These are phyloP conservation scores for Campopleginae sp. DNA, from an alignment of 2,888 invertebrate genomes.

Conservation along the genomic window DNA sequence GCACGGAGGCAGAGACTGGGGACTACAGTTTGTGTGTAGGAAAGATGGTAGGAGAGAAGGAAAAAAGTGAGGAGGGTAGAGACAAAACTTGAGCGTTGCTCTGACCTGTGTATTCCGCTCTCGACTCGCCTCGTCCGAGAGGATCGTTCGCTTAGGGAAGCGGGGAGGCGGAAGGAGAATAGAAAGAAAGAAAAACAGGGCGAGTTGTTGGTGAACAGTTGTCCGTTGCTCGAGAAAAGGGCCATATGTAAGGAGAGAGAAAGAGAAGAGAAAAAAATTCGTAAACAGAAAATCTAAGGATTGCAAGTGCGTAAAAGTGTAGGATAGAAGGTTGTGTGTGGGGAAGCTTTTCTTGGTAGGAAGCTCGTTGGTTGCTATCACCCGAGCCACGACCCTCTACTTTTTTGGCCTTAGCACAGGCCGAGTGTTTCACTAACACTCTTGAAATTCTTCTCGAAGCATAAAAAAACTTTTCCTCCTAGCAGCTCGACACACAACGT, in stretches of 20 bases:
- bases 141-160: background rate
- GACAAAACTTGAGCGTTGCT: constrained; percentile 61
- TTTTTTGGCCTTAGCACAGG: constrained; percentile 29
- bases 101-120: constrained; percentile 56
- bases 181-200: constrained; percentile 47
- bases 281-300: constrained; percentile 72
- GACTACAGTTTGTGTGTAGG: background rate
- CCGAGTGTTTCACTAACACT: constrained; percentile 46
- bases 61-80: constrained; percentile 1
- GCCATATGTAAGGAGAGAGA: background rate
- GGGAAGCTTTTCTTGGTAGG: constrained; percentile 24
- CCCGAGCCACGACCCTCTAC: constrained; percentile 59
- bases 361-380: constrained; percentile 18
- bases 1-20: constrained; percentile 3
- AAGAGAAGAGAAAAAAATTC: constrained; percentile 64
- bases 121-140: constrained; percentile 15
- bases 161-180: constrained; percentile 25
- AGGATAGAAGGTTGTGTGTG: constrained; percentile 50
- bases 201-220: constrained; percentile 57
- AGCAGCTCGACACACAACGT: constrained; percentile 60
- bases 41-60: background rate
- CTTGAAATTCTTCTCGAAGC: constrained; percentile 64
- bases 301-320: constrained; percentile 47
- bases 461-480: constrained; percentile 69
- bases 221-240: constrained; percentile 44